Evolutionary conservation across 2,888 invertebrate genomes (phyloP).

Genomic region (Ennomos fuscantarius): DNA sequence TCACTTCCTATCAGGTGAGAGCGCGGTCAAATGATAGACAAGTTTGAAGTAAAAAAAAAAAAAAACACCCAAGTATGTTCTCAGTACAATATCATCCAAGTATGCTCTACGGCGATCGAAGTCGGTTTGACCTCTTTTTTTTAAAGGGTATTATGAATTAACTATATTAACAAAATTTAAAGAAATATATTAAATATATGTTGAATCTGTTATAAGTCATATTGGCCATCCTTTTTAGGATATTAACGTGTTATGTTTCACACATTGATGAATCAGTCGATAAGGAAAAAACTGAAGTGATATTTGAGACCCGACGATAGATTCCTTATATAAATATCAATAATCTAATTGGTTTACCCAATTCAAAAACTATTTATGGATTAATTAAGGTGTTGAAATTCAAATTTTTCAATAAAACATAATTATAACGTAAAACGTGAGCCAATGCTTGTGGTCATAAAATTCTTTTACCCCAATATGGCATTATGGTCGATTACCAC

Average conservation of each 20-base stretch:
- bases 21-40: too few species aligned
- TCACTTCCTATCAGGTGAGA: too few species aligned
- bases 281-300: constrained; percentile 1
- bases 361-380: constrained; percentile 19
- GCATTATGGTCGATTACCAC: constrained; percentile 20
- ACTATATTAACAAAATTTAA: too few species aligned
- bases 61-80: too few species aligned
- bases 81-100: too few species aligned
- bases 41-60: too few species aligned
- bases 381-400: constrained; percentile 33
- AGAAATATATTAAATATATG: too few species aligned
- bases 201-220: background rate
- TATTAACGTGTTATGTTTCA: constrained; percentile 7
- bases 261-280: constrained; percentile 12
- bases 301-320: constrained; percentile 9
- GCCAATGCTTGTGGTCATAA: constrained; percentile 22
- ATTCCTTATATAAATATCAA: constrained; percentile 5
- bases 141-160: too few species aligned
- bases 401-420: constrained; percentile 23
- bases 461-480: constrained; percentile 24
- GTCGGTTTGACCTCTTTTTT: too few species aligned
- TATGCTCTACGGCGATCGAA: too few species aligned
- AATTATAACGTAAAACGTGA: constrained; percentile 7
- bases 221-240: constrained; percentile 7
- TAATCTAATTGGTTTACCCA: constrained; percentile 30